Evolutionary conservation across 2,888 invertebrate species (phyloP), one percentile per base, ranked within the genome.

Genomic region (Drosophila neotestacea): DNA sequence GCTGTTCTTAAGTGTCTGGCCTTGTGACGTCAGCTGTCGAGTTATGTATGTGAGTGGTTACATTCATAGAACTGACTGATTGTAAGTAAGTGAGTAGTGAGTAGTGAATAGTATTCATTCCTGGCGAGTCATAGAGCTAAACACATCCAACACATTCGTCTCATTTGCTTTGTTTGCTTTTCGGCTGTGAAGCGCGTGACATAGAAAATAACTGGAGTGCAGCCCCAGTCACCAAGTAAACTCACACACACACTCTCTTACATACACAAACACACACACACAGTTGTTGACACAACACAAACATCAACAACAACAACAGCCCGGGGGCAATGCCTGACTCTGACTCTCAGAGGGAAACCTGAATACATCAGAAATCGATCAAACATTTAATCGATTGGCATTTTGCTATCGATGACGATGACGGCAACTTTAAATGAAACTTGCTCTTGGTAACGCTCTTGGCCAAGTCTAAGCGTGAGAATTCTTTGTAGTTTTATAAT

Each of bases 161-260:
- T 34, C 44, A 38, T 46, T 55, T 39, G 68, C 62, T 62, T 79
- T 80, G 70, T 77, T 79, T 80, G 63, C 61, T 68, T 78, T 73
- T 80, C 60, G 81, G 73, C 47, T 78, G 77, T 69, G 74, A 68
- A 70, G 79, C 79, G 81, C 78, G 76, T 79, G 79, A 79, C 78
- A 79, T 81, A 81, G 73, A 81, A 81, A 77, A 65, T 60, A 77
- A 79, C 70, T 81, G 81, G 70, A 79, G 78, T 74, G 78, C 77
- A 70, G 64, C 70, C 61, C 50, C 64, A 73, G 73, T 80, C 75
- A 62, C 75, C 65, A 72, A 74, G 36, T 70, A 51, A 77, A 59
- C 72, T 61, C n/a, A 56, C 42, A 58, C 36, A 54, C 32, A 48
- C n/a, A 11, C 30, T 34, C 22, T 22, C n/a, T 32, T 39, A 36